Base-by-base conservation (phyloP, 2,888 invertebrate genomes). In the Alentia gelatinosa region DNA sequence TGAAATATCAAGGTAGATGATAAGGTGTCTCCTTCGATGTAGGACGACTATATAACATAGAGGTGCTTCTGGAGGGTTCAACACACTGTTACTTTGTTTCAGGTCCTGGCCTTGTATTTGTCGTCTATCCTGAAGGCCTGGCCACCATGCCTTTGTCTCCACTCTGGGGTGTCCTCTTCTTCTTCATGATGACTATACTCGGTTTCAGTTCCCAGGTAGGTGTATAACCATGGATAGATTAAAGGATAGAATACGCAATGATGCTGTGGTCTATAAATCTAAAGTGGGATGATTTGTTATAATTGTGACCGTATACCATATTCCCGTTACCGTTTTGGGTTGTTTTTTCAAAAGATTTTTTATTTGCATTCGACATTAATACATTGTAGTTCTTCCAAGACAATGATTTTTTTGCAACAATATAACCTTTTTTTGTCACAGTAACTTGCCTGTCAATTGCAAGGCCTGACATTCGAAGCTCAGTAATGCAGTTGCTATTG, bases 41-140 rank as follows among this genome's bases (percentile, higher is more conserved):
- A 63, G 4, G 5, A 5, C 15, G 15, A n/a, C 26, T 23, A 23
- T 23, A 12, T 63, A 47, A 47, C 19, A 56, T 56, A 12, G 1
- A 56, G 3, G 3, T n/a, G n/a, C 3, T 12, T n/a, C n/a, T n/a
- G n/a, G n/a, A n/a, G n/a, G n/a, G n/a, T n/a, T n/a, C n/a, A n/a
- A n/a, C 23, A 19, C 23, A 19, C 56, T 9, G n/a, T 84, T 37
- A n/a, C n/a, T n/a, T n/a, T n/a, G 26, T 75, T 90, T n/a, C 90
- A 96, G 96, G 96, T 91, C 96, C 96, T 33, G 96, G 96, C 47
- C 92, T 96, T 63, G 96, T 95, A 15, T 96, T 96, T 92, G 95
- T 95, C n/a, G 96, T 96, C 26, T 96, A 96, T 93, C 96, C 96
- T 23, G 96, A 96, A 91, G 96, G 96, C 7, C 91, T 96, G 23